A percentile compares a stretch with the other conserved stretches of the same genome.
phyloP scores from a whole-genome alignment of 1,140 invertebrate species.

The Lerema accius region DNA sequence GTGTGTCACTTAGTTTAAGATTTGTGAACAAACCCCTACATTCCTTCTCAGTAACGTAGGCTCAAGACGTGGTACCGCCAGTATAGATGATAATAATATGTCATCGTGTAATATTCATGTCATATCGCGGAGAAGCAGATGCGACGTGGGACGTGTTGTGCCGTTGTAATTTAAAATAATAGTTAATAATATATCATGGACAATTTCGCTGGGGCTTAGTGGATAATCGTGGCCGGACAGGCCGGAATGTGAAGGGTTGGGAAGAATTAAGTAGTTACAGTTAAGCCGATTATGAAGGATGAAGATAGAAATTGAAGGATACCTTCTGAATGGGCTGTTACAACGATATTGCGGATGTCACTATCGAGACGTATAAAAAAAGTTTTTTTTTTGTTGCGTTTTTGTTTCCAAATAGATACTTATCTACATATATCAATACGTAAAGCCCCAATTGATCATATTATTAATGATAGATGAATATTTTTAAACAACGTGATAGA shows the following conservation, averaged over 20 bases:
- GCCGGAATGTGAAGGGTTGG: background rate
- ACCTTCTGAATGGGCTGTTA: background rate
- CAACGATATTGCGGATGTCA: too few species aligned
- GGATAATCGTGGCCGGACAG: background rate
- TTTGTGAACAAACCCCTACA: background rate
- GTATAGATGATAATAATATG: slow-evolving; percentile 21
- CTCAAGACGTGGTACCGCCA: slow-evolving; percentile 7
- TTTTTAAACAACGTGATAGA: too few species aligned
- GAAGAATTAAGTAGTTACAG: background rate
- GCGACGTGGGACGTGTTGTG: slow-evolving; percentile 12
- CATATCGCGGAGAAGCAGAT: slow-evolving; percentile 24
- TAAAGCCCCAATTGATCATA: too few species aligned
- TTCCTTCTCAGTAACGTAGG: too few species aligned
- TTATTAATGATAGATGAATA: too few species aligned
- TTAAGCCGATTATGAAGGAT: background rate
- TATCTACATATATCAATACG: too few species aligned
- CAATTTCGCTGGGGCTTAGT: slow-evolving; percentile 11
- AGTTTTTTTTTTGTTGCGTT: too few species aligned
- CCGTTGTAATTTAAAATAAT: slow-evolving; percentile 32
- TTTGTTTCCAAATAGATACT: too few species aligned
- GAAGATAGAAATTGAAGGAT: background rate
- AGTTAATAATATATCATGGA: slow-evolving; percentile 17
- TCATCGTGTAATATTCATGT: slow-evolving; percentile 28
- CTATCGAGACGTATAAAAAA: too few species aligned
- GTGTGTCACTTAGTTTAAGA: too few species aligned